These are phyloP conservation scores for Leptogaster cylindrica DNA, from an alignment of 2,888 invertebrate species.

Conservation along the genomic window DNA sequence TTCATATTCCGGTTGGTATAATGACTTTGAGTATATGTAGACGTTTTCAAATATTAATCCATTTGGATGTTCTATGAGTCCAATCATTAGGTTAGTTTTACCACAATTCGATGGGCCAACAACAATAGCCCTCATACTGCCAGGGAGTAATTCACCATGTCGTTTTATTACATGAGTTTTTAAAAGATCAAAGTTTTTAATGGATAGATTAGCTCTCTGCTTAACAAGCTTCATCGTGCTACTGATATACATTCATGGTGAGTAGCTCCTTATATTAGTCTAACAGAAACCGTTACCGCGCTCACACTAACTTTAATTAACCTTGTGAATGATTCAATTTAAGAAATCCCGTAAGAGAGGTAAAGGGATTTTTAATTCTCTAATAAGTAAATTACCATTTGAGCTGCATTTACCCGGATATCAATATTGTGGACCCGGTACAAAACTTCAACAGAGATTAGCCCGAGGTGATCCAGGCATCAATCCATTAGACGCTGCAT, in stretches of 20 bases:
- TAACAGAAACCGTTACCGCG: too few species aligned
- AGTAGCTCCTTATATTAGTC: not conserved
- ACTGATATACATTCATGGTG: not conserved
- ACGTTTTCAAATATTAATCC: conserved; percentile 52
- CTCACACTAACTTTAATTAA: not conserved
- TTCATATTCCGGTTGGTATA: conserved; percentile 51
- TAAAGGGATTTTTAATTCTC: conserved; percentile 30
- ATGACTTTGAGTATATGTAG: conserved; percentile 53
- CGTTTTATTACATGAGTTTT: conserved; percentile 44
- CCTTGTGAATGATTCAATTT: not conserved
- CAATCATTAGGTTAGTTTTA: not conserved
- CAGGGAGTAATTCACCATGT: conserved; percentile 53
- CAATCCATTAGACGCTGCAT: conserved; percentile 50
- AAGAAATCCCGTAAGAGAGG: not conserved
- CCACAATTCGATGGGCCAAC: not conserved
- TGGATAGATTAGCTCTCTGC: not conserved
- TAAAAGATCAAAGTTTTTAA: conserved; percentile 13
- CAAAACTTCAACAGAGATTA: too few species aligned
- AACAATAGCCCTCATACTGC: not conserved
- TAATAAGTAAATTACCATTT: conserved; percentile 46
- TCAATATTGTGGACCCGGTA: too few species aligned
- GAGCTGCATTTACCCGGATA: too few species aligned
- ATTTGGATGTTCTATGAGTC: conserved; percentile 49
- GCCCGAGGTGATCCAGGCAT: too few species aligned
- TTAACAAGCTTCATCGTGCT: not conserved